phyloP scores from a whole-genome alignment of 2,888 invertebrate genomes.

The Vannuccia rotundouncinata region DNA sequence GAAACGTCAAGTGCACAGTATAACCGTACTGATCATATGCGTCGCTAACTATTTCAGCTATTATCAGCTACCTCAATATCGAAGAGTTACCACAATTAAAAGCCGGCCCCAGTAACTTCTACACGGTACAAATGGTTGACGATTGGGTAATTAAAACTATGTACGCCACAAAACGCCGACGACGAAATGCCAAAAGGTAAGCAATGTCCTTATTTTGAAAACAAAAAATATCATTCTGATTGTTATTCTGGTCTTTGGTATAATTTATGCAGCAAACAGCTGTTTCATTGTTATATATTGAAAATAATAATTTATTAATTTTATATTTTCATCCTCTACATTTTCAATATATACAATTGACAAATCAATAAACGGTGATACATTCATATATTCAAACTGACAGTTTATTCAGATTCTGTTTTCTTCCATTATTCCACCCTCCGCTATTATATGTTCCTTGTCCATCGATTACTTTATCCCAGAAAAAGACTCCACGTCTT shows the following conservation, averaged over 20 bases:
- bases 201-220: conserved; percentile 9
- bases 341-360: not conserved
- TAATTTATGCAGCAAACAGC: no score
- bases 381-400: not conserved
- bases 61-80: not conserved
- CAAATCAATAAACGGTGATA: not conserved
- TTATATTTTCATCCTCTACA: not conserved
- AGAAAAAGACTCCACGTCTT: not conserved
- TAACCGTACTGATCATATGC: no score
- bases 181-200: conserved; percentile 53
- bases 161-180: conserved; percentile 87
- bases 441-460: not conserved
- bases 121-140: conserved; percentile 44
- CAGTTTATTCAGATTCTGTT: not conserved
- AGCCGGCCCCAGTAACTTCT: not conserved
- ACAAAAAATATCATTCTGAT: not conserved
- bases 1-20: no score
- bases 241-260: no score
- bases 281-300: not conserved
- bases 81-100: not conserved
- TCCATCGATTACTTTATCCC: not conserved
- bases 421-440: not conserved
- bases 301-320: not conserved
- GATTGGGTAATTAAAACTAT: conserved; percentile 64
- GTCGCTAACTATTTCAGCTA: no score